phyloP scores from a whole-genome alignment of 2,113 vertebrate species.

The Boleophthalmus pectinirostris region DNA sequence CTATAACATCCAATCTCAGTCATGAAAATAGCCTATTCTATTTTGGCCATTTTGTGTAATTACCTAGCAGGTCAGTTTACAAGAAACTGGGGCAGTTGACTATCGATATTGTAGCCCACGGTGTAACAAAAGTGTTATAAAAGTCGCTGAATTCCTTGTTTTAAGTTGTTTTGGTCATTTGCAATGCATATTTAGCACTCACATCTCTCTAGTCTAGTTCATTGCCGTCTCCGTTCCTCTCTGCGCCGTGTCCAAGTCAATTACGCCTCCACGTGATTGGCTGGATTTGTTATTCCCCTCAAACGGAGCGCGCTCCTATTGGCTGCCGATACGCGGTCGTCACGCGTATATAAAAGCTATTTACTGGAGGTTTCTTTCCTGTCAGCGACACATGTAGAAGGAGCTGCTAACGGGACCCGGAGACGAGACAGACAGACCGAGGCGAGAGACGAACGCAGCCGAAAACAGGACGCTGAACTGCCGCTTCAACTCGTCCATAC shows the following conservation, averaged over 20 bases:
- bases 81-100: not conserved
- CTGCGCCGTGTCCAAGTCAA: slow-evolving; percentile 41
- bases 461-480: slow-evolving; percentile 21
- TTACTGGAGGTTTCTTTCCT: slow-evolving; percentile 85
- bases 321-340: slow-evolving; percentile 80
- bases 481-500: not conserved
- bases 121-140: not conserved
- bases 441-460: slow-evolving; percentile 7
- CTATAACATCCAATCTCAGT: not conserved
- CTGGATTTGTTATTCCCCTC: slow-evolving; percentile 86
- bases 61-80: not conserved
- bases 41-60: not conserved
- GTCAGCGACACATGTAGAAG: slow-evolving; percentile 93
- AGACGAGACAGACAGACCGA: not conserved
- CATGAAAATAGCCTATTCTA: not conserved
- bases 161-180: not conserved
- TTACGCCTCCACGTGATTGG: slow-evolving; percentile 78
- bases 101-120: too few relatives aligned
- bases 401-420: slow-evolving; percentile 52
- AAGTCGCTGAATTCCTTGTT: not conserved
- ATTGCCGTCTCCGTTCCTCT: slow-evolving; percentile 52
- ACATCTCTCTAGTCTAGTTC: not conserved
- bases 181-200: not conserved
- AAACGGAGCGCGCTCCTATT: slow-evolving; percentile 82
- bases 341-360: slow-evolving; percentile 78